These are phyloP conservation scores for Bellardia bayeri DNA, from an alignment of 2,888 invertebrate species.

Conservation along the genomic window DNA sequence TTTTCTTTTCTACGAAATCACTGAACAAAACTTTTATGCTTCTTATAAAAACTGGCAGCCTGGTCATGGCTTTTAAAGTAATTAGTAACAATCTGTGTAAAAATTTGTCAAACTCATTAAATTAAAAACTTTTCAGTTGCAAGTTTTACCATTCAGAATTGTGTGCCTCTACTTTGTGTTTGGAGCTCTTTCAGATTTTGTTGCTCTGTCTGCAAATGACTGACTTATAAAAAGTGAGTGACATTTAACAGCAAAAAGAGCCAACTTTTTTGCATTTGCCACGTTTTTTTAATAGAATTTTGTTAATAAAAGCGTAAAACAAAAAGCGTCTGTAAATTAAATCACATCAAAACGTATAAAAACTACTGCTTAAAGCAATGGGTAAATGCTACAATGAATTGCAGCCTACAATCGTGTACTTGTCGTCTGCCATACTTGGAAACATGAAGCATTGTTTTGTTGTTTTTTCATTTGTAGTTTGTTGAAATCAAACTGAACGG, in stretches of 20 bases:
- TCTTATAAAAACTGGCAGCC: not conserved
- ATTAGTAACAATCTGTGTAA: conserved; percentile 71
- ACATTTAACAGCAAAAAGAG: conserved; percentile 63
- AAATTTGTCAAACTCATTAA: conserved; percentile 72
- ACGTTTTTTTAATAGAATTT: conserved; percentile 60
- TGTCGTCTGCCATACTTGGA: conserved; percentile 12
- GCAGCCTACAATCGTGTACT: conserved; percentile 1
- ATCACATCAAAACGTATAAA: conserved; percentile 62
- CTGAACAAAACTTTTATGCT: not conserved
- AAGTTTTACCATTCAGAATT: not conserved
- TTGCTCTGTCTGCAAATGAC: conserved; percentile 36
- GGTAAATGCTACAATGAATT: not conserved
- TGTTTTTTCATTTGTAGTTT: not conserved
- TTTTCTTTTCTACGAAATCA: not conserved
- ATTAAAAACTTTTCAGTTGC: conserved; percentile 62
- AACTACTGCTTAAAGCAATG: not conserved
- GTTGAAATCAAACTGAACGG: not conserved
- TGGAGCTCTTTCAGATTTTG: not conserved
- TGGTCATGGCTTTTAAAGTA: conserved; percentile 67
- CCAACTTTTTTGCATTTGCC: conserved; percentile 21
- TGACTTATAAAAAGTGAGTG: conserved; percentile 63
- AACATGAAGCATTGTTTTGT: not conserved
- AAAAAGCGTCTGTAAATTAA: conserved; percentile 55
- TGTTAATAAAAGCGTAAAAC: conserved; percentile 48
- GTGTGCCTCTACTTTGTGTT: not conserved